Evolutionary conservation across 1,140 invertebrate genomes (phyloP).

Genomic region (Temnothorax nylanderi): DNA sequence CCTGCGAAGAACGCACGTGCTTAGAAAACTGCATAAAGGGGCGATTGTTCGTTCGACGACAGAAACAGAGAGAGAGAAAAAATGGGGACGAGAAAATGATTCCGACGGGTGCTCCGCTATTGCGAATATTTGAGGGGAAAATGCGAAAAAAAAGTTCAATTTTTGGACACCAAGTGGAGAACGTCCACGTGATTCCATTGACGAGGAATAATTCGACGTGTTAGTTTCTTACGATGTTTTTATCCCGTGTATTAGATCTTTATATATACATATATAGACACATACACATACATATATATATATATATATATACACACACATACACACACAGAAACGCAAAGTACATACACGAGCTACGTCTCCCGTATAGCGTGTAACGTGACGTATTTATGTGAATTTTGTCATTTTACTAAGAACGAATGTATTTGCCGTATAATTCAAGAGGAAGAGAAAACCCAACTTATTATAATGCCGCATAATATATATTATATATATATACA

Average conservation of each 20-base stretch:
- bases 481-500: background rate
- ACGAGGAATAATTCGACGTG: constrained; percentile 36
- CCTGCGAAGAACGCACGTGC: constrained; percentile 15
- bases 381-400: constrained; percentile 59
- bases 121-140: constrained; percentile 13
- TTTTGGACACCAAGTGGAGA: constrained; percentile 35
- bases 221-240: constrained; percentile 60
- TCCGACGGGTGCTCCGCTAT: background rate
- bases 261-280: constrained; percentile 48
- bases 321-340: background rate
- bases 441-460: constrained; percentile 8
- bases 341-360: background rate
- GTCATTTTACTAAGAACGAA: constrained; percentile 48
- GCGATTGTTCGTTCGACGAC: constrained; percentile 14
- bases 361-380: constrained; percentile 36
- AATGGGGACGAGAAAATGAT: background rate
- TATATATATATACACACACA: background rate
- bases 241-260: constrained; percentile 46
- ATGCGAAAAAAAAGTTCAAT: constrained; percentile 34
- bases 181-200: constrained; percentile 40
- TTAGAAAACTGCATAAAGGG: background rate
- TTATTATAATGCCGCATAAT: constrained; percentile 29
- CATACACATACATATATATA: background rate
- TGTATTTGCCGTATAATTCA: constrained; percentile 47
- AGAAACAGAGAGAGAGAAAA: background rate